phyloP scores from a whole-genome alignment of 2,888 invertebrate species.

The Blomia tropicalis region DNA sequence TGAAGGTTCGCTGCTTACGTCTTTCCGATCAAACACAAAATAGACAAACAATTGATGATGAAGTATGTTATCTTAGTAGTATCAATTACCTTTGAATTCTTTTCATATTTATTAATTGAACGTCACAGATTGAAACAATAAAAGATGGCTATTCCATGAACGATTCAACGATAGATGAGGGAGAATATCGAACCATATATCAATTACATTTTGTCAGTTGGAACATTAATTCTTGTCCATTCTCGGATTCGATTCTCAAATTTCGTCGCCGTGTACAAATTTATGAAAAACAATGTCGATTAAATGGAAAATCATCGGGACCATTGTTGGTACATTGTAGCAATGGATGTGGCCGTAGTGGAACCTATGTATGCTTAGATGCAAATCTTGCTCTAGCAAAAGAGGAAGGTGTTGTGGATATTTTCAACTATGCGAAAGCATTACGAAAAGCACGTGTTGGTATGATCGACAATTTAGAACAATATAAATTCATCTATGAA shows the following conservation, averaged over 20 bases:
- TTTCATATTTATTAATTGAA: not conserved
- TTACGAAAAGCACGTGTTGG: conserved; percentile 74
- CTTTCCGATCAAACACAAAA: not conserved
- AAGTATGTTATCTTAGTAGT: not conserved
- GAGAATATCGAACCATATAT: conserved; percentile 61
- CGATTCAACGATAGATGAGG: conserved; percentile 25
- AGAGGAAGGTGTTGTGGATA: conserved; percentile 75
- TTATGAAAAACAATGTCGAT: conserved; percentile 26
- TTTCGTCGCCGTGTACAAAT: conserved; percentile 63
- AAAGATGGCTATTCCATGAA: not conserved
- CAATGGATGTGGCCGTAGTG: conserved; percentile 87
- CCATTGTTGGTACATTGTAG: conserved; percentile 97
- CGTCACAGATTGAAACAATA: not conserved
- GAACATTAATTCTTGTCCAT: conserved; percentile 94
- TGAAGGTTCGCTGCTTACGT: conserved; percentile 34
- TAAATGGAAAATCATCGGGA: conserved; percentile 40
- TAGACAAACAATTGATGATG: not conserved
- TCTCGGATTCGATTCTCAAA: conserved; percentile 83
- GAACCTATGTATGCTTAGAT: conserved; percentile 84
- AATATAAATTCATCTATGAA: conserved; percentile 88
- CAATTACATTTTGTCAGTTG: conserved; percentile 98
- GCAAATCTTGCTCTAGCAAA: conserved; percentile 82
- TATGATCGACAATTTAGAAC: conserved; percentile 66
- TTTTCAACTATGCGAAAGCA: conserved; percentile 79
- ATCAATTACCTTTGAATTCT: not conserved